Base-by-base conservation (phyloP, 2,888 invertebrate species). In the Norana najaformis region DNA sequence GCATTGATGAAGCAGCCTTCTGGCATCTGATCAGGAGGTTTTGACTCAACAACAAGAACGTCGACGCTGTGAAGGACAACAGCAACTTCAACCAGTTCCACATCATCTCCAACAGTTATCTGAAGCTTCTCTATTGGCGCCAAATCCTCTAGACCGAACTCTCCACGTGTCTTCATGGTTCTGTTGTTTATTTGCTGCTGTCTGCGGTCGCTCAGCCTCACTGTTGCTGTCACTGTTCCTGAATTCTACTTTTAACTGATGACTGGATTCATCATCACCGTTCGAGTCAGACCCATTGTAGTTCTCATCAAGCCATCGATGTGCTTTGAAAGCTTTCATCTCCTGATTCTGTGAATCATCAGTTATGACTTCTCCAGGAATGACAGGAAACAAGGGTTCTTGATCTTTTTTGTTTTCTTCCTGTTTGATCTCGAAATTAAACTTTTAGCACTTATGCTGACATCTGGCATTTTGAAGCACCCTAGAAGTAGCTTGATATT, bases 31-130 rank as follows among this genome's bases (percentile, higher is more conserved):
- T n/a, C n/a, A n/a, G n/a, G n/a, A n/a, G n/a, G n/a, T n/a, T n/a
- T n/a, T n/a, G n/a, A n/a, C n/a, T n/a, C n/a, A n/a, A n/a, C n/a
- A n/a, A n/a, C 91, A 38, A 94, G 91, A 16, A 93, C 91, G 35
- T 93, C 93, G 53, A 94, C 93, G 91, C 93, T 92, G 88, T 93
- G 93, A 11, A 92, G 91, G 30, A 94, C 93, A 35, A 83, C 90
- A 13, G 94, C 94, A 18, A 94, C 91, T 83, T 92, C 91, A 13
- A 92, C 90, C 91, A 94, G 91, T n/a, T 92, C 90, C 6, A 93
- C 93, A 88, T 92, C 92, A 36, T 93, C 93, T 89, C 93, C 91
- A 82, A 91, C 93, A 34, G 93, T 93, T 35, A 94, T 93, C 37
- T 92, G 92, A 39, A 94, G 91, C 30, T 94, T 93, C 90, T 93